Evolutionary conservation across 1,140 invertebrate species (phyloP).

Genomic region (Nasonia longicornis): DNA sequence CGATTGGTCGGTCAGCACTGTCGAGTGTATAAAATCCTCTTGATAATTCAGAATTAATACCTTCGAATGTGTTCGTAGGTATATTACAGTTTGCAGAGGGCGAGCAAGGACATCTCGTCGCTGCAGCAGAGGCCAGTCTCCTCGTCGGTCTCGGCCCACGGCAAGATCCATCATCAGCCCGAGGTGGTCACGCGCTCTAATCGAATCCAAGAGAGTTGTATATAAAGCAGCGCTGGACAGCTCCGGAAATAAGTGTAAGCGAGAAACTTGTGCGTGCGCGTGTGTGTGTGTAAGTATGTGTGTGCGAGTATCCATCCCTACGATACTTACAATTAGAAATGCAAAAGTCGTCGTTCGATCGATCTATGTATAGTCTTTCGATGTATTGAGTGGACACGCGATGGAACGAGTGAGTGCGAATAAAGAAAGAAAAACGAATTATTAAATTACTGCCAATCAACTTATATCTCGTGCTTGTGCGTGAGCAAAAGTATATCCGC

Average conservation of each 20-base stretch:
- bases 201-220: slow-evolving; percentile 88
- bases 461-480: background rate
- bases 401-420: background rate
- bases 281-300: background rate
- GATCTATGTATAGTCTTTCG: background rate
- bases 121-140: slow-evolving; percentile 62
- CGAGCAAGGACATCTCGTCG: slow-evolving; percentile 72
- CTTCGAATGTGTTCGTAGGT: slow-evolving; percentile 67
- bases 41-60: too few species aligned
- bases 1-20: too few species aligned
- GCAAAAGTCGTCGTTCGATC: too few species aligned
- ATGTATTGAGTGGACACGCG: background rate
- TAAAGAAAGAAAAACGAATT: background rate
- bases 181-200: slow-evolving; percentile 86
- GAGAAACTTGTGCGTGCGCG: background rate
- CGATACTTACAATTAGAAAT: too few species aligned
- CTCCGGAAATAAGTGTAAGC: background rate
- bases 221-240: slow-evolving; percentile 71
- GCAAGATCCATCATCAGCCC: slow-evolving; percentile 71
- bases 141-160: slow-evolving; percentile 62
- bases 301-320: too few species aligned
- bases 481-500: background rate
- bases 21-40: too few species aligned
- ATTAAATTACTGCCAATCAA: background rate
- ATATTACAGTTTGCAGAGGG: slow-evolving; percentile 77